Base-by-base conservation (phyloP, 1,140 invertebrate species). In the Brachionus rubens region DNA sequence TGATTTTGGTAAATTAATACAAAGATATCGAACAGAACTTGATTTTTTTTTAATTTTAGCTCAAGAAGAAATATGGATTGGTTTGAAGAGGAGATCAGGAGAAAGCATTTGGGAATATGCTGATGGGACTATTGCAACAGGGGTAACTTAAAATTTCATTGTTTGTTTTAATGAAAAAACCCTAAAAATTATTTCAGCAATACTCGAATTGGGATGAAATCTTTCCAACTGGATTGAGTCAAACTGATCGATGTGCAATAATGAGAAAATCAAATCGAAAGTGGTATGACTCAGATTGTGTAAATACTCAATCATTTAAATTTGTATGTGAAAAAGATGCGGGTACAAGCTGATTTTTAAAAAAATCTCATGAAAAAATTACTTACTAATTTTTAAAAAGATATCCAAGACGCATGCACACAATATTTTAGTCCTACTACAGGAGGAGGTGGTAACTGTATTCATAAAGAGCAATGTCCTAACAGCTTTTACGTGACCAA, bases 391-490 rank as follows among this genome's bases (percentile, higher is more conserved):
- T 19, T 50, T 19, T 40, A 5, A 14, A 21, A 30, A 70, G 68
- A 21, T n/a, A n/a, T 54, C 19, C 68, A 72, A 24, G 68, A 72
- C 21, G 19, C 46, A 1, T 72, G 68, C 16, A 72, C 68, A 12
- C 26, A 50, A 26, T 72, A 72, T 41, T 54, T 72, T 36, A 50
- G 46, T 36, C 68, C 68, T 10, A 72, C 46, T 16, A 72, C 68
- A 36, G 68, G 68, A 4, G 68, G 68, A 1, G 68, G 68, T 21
- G 68, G 68, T 26, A 48, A 72, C 41, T 72, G 68, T 54, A 54
- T 72, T 50, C 68, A 72, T 19, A 48, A 54, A 72, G 68, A 72
- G 10, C 68, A 72, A 54, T 72, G 68, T 72, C 43, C 68, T 1
- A 72, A 72, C n/a, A 72, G 24, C 16, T 54, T 72, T 48, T 54